Evolutionary conservation across 2,113 vertebrate genomes (phyloP), one percentile per base, ranked within the genome.

Genomic region (Gadus chalcogrammus): DNA sequence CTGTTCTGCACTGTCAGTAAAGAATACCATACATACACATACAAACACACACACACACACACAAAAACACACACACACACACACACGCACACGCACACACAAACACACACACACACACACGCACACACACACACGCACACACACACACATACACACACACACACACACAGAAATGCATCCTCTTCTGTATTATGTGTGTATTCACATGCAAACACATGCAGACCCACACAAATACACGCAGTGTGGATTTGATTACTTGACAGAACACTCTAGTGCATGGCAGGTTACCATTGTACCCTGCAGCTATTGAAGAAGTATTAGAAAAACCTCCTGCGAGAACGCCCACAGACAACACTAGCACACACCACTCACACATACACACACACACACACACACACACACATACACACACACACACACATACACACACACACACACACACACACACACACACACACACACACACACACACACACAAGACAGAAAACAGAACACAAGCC

Each of bases 1-100:
- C 70, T 82, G 70, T 76, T 79, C 76, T 75, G 67, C 75, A 55
- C 69, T 42, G 64, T 69, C 67, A 69, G 63, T 66, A 64, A 60
- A 72, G 67, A 73, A 67, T 27, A 67, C 66, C 71, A 61, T 38
- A 42, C 24, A 59, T 16, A 28, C 38, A 13, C 58, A 6, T 18
- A 38, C 58, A 56, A 64, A 22, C 35, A 22, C 60, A 38, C 63
- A 64, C 72, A 28, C 55, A 55, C 77, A 58, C 24, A 68, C 53
- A 31, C 61, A 65, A 52, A 38, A 38, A 53, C 69, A 67, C 61
- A 22, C 31, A 24, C 20, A 38, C 22, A 60, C 28, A 24, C 53
- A 8, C 42, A 48, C 42, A 48, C 42, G 1, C 42, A 48, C 42
- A 20, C 20, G 1, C 20, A 20, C 22, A 60, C 28, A 24, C 53